A percentile compares a stretch with the other conserved stretches of the same genome.
phyloP scores from a whole-genome alignment of 2,113 vertebrate species.

The Rallus limicola region DNA sequence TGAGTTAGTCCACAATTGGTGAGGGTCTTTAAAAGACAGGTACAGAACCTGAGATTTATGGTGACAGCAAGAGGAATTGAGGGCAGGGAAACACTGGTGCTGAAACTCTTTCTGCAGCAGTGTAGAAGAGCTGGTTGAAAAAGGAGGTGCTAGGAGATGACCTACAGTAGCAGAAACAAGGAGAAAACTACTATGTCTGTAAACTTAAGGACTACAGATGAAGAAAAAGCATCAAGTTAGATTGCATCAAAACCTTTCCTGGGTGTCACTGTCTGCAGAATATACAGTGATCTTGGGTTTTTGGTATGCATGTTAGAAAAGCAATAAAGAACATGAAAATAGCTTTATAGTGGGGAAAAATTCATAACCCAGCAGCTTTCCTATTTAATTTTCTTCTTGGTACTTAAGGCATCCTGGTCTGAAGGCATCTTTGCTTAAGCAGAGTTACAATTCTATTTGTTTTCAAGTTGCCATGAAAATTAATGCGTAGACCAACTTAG shows the following conservation, averaged over 20 bases:
- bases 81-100: not conserved
- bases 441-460: not conserved
- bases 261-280: not conserved
- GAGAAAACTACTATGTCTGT: not conserved
- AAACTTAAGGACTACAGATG: not conserved
- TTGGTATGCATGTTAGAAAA: not conserved
- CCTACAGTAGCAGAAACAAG: not conserved
- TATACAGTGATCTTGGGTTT: fast-evolving
- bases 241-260: not conserved
- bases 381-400: not conserved
- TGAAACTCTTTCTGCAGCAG: not conserved
- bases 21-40: not conserved
- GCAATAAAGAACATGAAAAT: not conserved
- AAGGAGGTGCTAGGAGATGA: not conserved
- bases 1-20: not conserved
- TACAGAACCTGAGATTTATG: not conserved
- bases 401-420: not conserved
- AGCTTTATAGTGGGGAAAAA: fast-evolving
- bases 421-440: not conserved
- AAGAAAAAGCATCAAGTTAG: not conserved
- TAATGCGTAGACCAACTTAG: slow-evolving; percentile 19
- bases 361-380: not conserved
- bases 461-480: slow-evolving; percentile 49
- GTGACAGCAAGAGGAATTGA: not conserved
- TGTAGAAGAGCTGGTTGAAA: not conserved